These are phyloP conservation scores for Drosophila kikkawai DNA, from an alignment of 1,140 invertebrate genomes.

Conservation along the genomic window DNA sequence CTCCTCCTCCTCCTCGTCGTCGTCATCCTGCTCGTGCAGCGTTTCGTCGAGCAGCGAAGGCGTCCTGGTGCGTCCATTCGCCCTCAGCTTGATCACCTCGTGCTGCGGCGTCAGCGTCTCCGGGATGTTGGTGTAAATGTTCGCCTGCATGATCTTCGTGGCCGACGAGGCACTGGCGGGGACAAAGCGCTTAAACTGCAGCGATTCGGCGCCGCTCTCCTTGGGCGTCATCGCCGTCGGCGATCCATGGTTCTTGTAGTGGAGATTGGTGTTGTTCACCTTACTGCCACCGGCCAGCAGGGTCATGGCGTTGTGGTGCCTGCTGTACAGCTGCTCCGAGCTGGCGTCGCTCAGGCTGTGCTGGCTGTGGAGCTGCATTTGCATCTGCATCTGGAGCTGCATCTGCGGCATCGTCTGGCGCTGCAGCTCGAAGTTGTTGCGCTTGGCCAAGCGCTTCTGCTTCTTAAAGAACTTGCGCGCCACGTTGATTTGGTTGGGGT, in stretches of 20 bases:
- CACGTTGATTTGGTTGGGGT: constrained; percentile 96
- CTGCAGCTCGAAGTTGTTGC: constrained; percentile 90
- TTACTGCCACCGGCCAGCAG: constrained; percentile 89
- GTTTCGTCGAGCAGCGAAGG: constrained; percentile 84
- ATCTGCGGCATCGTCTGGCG: constrained; percentile 86
- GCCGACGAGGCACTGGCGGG: constrained; percentile 60
- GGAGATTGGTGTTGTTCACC: constrained; percentile 91
- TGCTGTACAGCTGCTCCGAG: constrained; percentile 85
- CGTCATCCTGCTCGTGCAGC: constrained; percentile 85
- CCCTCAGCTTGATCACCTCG: constrained; percentile 85
- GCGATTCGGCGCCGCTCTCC: constrained; percentile 31
- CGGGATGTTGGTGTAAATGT: constrained; percentile 91
- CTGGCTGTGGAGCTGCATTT: constrained; percentile 79
- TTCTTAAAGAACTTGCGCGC: constrained; percentile 96
- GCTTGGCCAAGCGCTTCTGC: constrained; percentile 91
- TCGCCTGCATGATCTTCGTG: constrained; percentile 87
- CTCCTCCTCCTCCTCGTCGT: constrained; percentile 48
- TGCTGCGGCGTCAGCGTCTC: constrained; percentile 89
- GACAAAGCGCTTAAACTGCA: constrained; percentile 64
- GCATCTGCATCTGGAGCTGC: constrained; percentile 72
- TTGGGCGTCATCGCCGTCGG: constrained; percentile 35
- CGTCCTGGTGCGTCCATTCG: constrained; percentile 63
- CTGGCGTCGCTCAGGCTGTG: constrained; percentile 86
- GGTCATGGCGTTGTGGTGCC: constrained; percentile 87
- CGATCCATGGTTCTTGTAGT: constrained; percentile 57